Evolutionary conservation across 1,140 invertebrate genomes (phyloP).

Genomic region (Drosophila melanica): DNA sequence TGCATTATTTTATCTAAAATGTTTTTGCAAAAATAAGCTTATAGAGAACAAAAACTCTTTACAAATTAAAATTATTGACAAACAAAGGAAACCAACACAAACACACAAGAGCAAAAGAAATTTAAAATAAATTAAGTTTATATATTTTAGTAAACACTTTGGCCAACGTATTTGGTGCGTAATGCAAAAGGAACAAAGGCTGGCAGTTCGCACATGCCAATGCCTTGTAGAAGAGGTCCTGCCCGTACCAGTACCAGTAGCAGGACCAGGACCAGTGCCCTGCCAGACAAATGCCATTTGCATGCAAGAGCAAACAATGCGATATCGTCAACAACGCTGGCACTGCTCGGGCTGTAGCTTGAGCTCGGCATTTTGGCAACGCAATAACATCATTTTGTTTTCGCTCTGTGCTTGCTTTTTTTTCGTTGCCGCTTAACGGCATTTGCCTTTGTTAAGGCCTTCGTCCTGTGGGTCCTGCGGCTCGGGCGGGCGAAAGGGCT

Average conservation of each 20-base stretch:
- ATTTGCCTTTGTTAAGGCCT: slow-evolving; percentile 48
- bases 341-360: slow-evolving; percentile 13
- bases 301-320: slow-evolving; percentile 45
- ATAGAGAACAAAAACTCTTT: no score
- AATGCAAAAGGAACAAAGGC: slow-evolving; percentile 33
- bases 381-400: slow-evolving; percentile 61
- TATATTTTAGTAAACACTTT: slow-evolving; percentile 40
- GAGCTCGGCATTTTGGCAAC: slow-evolving; percentile 51
- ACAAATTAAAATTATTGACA: background rate
- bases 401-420: slow-evolving; percentile 24
- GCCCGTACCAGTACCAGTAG: background rate
- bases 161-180: slow-evolving; percentile 34
- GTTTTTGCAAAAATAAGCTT: no score
- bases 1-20: no score
- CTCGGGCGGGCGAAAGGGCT: slow-evolving; percentile 6
- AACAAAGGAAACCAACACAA: background rate
- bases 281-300: slow-evolving; percentile 54
- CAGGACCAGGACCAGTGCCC: background rate
- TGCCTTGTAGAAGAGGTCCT: slow-evolving; percentile 9
- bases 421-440: slow-evolving; percentile 46
- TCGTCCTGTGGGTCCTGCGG: background rate
- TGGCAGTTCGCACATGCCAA: slow-evolving; percentile 44
- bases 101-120: background rate
- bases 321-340: slow-evolving; percentile 1
- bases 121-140: slow-evolving; percentile 40